Conservation (phyloP, 2,113 vertebrate genomes). For the Callipepla squamata region DNA sequence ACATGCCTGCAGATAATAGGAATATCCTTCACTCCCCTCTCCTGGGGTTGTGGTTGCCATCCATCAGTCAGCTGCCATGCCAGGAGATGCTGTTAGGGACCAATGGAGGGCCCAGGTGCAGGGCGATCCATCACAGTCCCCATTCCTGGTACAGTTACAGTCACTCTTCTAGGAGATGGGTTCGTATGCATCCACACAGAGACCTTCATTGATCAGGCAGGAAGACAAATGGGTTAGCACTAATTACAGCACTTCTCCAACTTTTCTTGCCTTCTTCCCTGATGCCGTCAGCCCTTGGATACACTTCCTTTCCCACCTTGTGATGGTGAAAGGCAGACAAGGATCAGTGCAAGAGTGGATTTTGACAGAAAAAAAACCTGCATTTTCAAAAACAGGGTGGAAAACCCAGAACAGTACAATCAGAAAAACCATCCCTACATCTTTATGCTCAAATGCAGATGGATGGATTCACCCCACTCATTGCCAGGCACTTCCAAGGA, state of each 20-base stretch:
- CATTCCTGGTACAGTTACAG: neutral
- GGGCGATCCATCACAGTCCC: neutral
- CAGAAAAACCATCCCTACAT: neutral
- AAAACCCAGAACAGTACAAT: accelerated
- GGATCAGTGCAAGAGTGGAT: neutral
- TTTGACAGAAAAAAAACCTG: neutral
- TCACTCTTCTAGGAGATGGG: neutral
- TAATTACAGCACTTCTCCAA: neutral
- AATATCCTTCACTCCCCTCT: conserved; percentile 45
- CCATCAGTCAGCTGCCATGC: conserved; percentile 38
- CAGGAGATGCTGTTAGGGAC: neutral
- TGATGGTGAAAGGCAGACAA: neutral
- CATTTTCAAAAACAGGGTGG: accelerated
- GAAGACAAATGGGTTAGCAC: neutral
- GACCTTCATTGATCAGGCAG: neutral
- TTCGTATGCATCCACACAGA: neutral
- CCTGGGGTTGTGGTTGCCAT: conserved; percentile 10
- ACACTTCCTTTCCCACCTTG: neutral
- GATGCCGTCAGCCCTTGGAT: accelerated
- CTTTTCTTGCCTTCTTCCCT: neutral
- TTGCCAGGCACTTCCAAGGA: neutral
- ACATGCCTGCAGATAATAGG: conserved; percentile 19
- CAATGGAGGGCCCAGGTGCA: neutral
- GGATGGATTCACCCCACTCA: neutral
- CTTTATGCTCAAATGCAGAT: neutral